Base-by-base conservation (phyloP, 2,113 vertebrate species). In the Entelurus aequoreus region DNA sequence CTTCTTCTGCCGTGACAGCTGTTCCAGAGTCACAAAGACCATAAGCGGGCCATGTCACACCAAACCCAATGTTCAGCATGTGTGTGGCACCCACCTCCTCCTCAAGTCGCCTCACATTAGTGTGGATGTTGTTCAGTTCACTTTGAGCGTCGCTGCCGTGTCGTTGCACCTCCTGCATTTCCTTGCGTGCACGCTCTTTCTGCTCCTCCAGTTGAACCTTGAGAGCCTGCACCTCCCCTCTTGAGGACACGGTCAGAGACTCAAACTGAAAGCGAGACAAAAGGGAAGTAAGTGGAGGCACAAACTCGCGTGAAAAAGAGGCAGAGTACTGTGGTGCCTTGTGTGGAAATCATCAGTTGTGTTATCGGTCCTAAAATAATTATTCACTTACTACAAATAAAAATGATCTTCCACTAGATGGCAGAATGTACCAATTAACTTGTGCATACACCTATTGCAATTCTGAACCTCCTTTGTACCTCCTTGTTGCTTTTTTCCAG, bases 141-240 rank as follows among this genome's bases (percentile, higher is more conserved):
- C 78, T 85, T 0, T 91, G 85, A 60, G 90, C 90, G 1, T 95
- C 90, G 64, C 91, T 93, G 66, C 91, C 90, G 35, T 91, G 88
- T 36, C 92, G 92, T 28, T 95, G 94, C 1, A 84, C 89, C 36
- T 98, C 96, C 0, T 90, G 90, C 51, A 94, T 84, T 73, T 98
- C 96, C 72, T 88, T 90, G 53, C 91, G 93, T 1, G 92, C 86
- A 60, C 90, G 91, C 62, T 96, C 96, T 78, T 88, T 93, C 48
- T 94, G 92, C 58, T 97, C 95, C 44, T 97, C 95, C 86, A 98
- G 84, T 82, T 98, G 94, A 2, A 78, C 48, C 69, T 84, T 88
- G 46, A 98, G 85, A 37, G 47, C 37, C 11, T 87, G 85, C 28
- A 87, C 67, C 0, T 93, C 91, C 54, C 87, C 86, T 65, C 85